Evolutionary conservation across 92 coral and sea anemone species (phyloP).

Genomic region (Bergia puertoricense): DNA sequence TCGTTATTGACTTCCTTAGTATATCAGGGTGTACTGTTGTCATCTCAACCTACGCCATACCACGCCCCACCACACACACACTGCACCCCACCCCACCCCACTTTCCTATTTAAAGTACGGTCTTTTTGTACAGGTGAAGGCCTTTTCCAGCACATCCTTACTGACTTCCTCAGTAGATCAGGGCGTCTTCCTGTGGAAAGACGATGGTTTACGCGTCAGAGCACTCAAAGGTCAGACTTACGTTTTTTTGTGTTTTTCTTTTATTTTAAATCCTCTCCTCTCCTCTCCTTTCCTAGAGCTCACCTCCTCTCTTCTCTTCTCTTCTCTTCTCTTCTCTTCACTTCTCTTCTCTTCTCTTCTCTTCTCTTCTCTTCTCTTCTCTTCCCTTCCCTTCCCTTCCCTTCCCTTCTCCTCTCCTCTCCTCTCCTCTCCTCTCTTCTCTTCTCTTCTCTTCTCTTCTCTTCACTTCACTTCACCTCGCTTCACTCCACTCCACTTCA

Average conservation of each 20-base stretch:
- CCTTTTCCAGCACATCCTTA: conserved; percentile 72
- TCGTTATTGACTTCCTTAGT: conserved; percentile 79
- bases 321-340: not conserved
- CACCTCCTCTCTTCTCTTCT: not conserved
- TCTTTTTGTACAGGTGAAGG: conserved; percentile 59
- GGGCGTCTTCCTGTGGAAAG: conserved; percentile 85
- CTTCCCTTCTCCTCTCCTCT: not conserved
- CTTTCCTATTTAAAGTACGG: not conserved
- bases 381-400: not conserved
- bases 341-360: too few species aligned
- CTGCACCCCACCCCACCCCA: not conserved
- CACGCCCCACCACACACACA: not conserved
- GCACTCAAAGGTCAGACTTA: conserved; percentile 66
- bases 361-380: not conserved
- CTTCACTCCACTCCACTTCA: too few species aligned
- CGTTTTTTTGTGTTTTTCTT: not conserved
- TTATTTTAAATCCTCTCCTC: not conserved
- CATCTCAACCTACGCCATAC: not conserved
- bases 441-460: not conserved
- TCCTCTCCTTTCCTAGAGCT: not conserved
- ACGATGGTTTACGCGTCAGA: conserved; percentile 73
- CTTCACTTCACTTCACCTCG: not conserved
- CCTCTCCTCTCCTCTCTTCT: too few species aligned
- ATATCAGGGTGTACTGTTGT: conserved; percentile 60
- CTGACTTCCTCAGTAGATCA: conserved; percentile 84